These are phyloP conservation scores for Minunthozetes semirufus DNA, from an alignment of 2,888 invertebrate species.

Conservation along the genomic window DNA sequence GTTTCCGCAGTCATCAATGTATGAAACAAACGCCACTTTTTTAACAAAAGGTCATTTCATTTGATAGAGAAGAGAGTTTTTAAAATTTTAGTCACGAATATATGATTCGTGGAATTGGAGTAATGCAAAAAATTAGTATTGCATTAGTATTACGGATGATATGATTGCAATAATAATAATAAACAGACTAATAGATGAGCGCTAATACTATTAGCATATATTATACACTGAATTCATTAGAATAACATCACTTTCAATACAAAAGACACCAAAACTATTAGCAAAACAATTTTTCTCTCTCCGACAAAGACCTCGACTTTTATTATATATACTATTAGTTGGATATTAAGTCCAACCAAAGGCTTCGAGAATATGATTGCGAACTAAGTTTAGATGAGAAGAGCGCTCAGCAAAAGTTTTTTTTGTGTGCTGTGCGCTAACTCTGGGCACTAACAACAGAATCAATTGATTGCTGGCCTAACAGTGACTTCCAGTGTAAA, in stretches of 20 bases:
- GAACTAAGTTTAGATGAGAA: not conserved
- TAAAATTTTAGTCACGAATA: constrained; percentile 28
- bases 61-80: not conserved
- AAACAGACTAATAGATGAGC: constrained; percentile 28
- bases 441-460: not conserved
- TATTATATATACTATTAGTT: too few relatives aligned
- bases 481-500: constrained; percentile 6
- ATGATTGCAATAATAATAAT: constrained; percentile 21
- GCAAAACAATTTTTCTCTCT: too few relatives aligned
- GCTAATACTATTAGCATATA: constrained; percentile 30
- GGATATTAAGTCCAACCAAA: too few relatives aligned
- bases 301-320: too few relatives aligned
- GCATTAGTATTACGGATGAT: constrained; percentile 15
- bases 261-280: too few relatives aligned
- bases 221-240: constrained; percentile 23
- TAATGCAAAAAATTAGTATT: constrained; percentile 5
- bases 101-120: not conserved
- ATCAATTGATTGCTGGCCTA: not conserved
- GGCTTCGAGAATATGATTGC: too few relatives aligned
- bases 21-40: too few relatives aligned
- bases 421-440: not conserved
- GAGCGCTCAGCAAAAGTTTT: not conserved
- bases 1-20: too few relatives aligned
- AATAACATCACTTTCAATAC: constrained; percentile 6
- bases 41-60: not conserved